Conservation (phyloP, 2,888 invertebrate species). For the Lasioglossum zephyrum region DNA sequence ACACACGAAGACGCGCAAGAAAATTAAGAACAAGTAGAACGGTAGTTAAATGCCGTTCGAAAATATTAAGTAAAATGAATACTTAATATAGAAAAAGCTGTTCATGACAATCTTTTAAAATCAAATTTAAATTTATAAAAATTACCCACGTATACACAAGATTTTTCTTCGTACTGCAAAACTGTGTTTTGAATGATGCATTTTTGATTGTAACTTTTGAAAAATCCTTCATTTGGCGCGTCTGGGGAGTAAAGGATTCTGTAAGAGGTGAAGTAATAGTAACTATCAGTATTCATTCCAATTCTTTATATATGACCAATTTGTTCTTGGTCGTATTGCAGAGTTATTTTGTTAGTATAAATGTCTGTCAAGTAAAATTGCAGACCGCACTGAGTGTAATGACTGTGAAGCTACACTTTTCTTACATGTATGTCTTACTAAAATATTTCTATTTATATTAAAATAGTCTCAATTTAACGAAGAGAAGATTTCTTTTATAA, state of each 20-base stretch:
- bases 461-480: slow-evolving; percentile 13
- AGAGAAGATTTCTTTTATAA: slow-evolving; percentile 3
- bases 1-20: slow-evolving; percentile 16
- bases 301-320: slow-evolving; percentile 70
- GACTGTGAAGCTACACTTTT: slow-evolving; percentile 48
- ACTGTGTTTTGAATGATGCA: not conserved
- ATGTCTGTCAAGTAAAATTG: slow-evolving; percentile 33
- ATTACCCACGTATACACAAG: not conserved
- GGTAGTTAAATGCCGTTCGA: not conserved
- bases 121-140: slow-evolving; percentile 9
- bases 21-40: slow-evolving; percentile 1
- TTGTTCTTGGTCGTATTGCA: slow-evolving; percentile 56
- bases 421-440: slow-evolving; percentile 37
- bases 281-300: slow-evolving; percentile 81
- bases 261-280: slow-evolving; percentile 73
- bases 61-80: slow-evolving; percentile 12
- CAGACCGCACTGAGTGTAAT: slow-evolving; percentile 37
- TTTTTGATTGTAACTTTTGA: not conserved
- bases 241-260: slow-evolving; percentile 60
- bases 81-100: slow-evolving; percentile 16
- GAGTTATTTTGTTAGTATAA: slow-evolving; percentile 43
- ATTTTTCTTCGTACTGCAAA: not conserved
- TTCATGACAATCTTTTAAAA: slow-evolving; percentile 43
- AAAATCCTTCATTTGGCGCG: slow-evolving; percentile 37
- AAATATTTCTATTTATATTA: slow-evolving; percentile 24